These are phyloP conservation scores for Eucera pruinosa DNA, from an alignment of 2,888 invertebrate species.

Conservation along the genomic window DNA sequence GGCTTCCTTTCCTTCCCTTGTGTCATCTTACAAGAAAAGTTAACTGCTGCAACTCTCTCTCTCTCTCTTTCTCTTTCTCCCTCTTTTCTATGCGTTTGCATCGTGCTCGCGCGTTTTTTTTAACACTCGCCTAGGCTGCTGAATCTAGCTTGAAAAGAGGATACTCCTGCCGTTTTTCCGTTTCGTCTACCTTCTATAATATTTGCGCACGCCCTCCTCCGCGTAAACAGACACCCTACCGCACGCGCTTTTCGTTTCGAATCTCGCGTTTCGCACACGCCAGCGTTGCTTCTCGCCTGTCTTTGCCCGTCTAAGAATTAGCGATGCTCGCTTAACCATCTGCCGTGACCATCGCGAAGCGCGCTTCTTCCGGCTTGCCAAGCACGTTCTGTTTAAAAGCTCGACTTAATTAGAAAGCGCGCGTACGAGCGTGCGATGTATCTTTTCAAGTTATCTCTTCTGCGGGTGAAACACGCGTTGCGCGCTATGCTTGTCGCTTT, in stretches of 20 bases:
- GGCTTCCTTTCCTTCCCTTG: background rate
- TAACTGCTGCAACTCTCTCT: no score
- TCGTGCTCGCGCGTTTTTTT: background rate
- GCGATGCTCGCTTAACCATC: constrained; percentile 48
- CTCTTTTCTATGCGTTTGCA: background rate
- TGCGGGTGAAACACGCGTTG: constrained; percentile 1
- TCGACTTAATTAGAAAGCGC: constrained; percentile 41
- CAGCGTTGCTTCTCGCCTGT: background rate
- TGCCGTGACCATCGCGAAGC: background rate
- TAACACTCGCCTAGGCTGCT: constrained; percentile 15
- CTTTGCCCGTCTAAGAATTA: constrained; percentile 25
- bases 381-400: constrained; percentile 15
- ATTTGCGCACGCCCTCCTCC: background rate
- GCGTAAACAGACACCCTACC: background rate
- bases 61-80: no score
- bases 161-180: constrained; percentile 19
- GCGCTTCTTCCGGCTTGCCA: constrained; percentile 8
- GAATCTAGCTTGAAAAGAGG: constrained; percentile 36
- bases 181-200: constrained; percentile 31
- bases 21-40: constrained; percentile 29
- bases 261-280: background rate
- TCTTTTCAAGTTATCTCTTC: constrained; percentile 7
- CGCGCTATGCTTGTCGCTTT: background rate
- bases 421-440: background rate
- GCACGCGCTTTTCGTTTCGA: constrained; percentile 24